Evolutionary conservation across 2,888 invertebrate genomes (phyloP).

Genomic region (Idaea aversata): DNA sequence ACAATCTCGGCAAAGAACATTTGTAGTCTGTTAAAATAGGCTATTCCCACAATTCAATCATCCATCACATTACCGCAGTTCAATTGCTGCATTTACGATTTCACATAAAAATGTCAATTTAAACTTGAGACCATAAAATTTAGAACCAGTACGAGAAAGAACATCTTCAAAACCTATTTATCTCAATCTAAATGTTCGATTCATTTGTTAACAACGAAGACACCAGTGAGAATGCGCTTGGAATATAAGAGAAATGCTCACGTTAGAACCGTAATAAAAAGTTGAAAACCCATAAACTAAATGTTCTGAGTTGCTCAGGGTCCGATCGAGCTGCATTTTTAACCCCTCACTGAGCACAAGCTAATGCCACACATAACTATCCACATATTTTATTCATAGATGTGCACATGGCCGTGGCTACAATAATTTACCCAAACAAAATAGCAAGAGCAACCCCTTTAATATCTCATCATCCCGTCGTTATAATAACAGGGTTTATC

Average conservation of each 20-base stretch:
- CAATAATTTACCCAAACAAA: slow-evolving; percentile 47
- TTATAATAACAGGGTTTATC: neutral
- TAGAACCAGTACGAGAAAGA: neutral
- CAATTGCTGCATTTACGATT: slow-evolving; percentile 35
- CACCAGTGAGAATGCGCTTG: neutral
- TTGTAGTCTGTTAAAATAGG: slow-evolving; percentile 18
- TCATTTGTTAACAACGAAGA: slow-evolving; percentile 2
- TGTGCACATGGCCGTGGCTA: slow-evolving; percentile 49
- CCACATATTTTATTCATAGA: slow-evolving; percentile 68
- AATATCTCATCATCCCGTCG: neutral
- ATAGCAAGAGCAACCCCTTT: slow-evolving; percentile 48
- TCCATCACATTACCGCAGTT: neutral
- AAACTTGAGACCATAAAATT: slow-evolving; percentile 5
- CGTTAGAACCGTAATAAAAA: slow-evolving; percentile 16
- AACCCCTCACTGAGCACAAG: slow-evolving; percentile 55
- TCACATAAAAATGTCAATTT: slow-evolving; percentile 35
- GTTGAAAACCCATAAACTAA: slow-evolving; percentile 16
- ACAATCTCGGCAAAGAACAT: slow-evolving; percentile 10
- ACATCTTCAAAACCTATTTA: neutral
- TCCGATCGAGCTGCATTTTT: slow-evolving; percentile 40
- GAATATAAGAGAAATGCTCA: slow-evolving; percentile 4
- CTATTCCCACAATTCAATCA: neutral
- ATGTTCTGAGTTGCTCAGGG: slow-evolving; percentile 20
- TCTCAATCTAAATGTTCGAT: neutral
- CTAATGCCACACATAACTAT: slow-evolving; percentile 43